Conservation (phyloP, 2,888 invertebrate species). For the Eulithis prunata region DNA sequence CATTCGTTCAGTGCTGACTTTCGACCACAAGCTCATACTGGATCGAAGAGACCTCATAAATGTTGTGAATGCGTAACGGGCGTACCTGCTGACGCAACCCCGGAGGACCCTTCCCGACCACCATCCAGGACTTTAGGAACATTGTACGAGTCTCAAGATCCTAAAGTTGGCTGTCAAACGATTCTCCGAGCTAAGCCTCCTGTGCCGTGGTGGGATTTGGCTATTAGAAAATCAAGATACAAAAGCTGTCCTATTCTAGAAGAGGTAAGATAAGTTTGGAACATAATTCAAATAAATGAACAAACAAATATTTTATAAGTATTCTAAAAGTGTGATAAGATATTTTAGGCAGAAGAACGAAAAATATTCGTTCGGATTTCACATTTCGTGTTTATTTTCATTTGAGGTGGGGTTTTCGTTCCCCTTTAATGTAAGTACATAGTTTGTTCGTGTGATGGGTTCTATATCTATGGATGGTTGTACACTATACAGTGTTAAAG, state of each 20-base stretch:
- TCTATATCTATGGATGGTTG: constrained; percentile 41
- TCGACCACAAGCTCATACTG: constrained; percentile 58
- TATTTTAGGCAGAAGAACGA: no score
- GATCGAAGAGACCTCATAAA: constrained; percentile 69
- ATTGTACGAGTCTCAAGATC: constrained; percentile 83
- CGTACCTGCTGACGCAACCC: constrained; percentile 68
- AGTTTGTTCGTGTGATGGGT: constrained; percentile 49
- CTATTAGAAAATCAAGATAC: constrained; percentile 91
- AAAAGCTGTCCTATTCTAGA: constrained; percentile 93
- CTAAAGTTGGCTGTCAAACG: constrained; percentile 88
- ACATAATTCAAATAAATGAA: neutral
- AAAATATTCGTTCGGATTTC: constrained; percentile 7
- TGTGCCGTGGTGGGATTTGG: constrained; percentile 95
- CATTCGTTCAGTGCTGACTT: constrained; percentile 80
- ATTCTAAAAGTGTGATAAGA: no score
- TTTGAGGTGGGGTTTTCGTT: constrained; percentile 54
- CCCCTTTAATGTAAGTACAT: constrained; percentile 40
- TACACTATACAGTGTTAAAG: constrained; percentile 48
- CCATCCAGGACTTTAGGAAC: constrained; percentile 76
- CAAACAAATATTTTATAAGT: no score
- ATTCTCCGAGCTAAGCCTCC: constrained; percentile 87
- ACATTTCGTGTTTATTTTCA: constrained; percentile 41
- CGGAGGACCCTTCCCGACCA: constrained; percentile 60
- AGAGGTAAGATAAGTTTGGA: constrained; percentile 72
- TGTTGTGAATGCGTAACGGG: constrained; percentile 82